Base-by-base conservation (phyloP, 2,113 vertebrate genomes). In the Periophthalmus modestus region DNA sequence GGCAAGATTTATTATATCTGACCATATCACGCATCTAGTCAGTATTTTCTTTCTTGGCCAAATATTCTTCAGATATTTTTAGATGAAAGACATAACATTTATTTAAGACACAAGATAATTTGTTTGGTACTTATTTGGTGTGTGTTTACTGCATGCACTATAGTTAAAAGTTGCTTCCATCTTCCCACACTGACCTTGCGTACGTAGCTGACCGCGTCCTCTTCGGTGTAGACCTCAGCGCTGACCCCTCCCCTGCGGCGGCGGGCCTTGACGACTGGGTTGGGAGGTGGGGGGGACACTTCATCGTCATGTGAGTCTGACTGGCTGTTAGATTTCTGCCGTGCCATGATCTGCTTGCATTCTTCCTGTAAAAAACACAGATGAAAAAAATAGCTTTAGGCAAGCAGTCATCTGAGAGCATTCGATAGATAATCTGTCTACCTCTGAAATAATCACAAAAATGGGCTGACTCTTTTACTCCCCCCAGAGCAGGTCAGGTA, bases 161-260 rank as follows among this genome's bases (percentile, higher is more conserved):
- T 10, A 43, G 39, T 43, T 2, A 43, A 6, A 43, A 43, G 10
- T 43, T 43, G 39, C 39, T 43, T 43, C 7, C 39, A 43, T 9
- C 39, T 10, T 57, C 28, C 23, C 1, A 39, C 18, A 23, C 89
- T 89, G 90, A 99, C 98, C 97, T 99, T 99, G 78, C 97, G 94
- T 69, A 98, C 97, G 0, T 99, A 99, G 82, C 97, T 97, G 78
- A 96, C 97, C 0, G 97, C 98, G 19, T 99, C 98, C 55, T 99
- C 98, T 80, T 99, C 98, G 0, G 98, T 99, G 91, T 98, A 99
- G 69, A 99, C 98, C 79, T 99, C 97, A 0, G 97, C 97, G 0
- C 97, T 99, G 91, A 99, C 98, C 0, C 96, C 97, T 0, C 97
- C 98, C 4, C 97, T 91, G 78, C 97, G 89, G 75, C 93, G 93